Conservation (phyloP, 2,888 invertebrate genomes). For the Pristionchus fissidentatus region DNA sequence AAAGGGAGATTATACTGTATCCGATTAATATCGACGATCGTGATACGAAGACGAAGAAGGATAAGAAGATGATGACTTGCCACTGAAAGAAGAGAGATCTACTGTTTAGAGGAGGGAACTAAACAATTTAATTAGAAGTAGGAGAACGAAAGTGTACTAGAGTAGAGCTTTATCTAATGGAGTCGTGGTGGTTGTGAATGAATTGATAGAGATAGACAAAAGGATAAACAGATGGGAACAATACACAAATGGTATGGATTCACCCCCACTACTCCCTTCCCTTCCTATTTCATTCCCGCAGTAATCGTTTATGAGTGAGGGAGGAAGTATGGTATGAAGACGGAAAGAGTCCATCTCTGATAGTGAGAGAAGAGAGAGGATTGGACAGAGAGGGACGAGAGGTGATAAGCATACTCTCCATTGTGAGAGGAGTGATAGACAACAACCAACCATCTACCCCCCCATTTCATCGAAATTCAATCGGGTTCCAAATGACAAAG, state of each 20-base stretch:
- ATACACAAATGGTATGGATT: neutral
- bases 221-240: neutral
- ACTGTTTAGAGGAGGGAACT: neutral
- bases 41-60: conserved; percentile 24
- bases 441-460: neutral
- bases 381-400: neutral
- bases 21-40: conserved; percentile 29
- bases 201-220: neutral
- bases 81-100: conserved; percentile 31
- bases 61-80: conserved; percentile 40
- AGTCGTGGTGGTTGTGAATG: no score
- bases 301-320: neutral
- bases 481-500: neutral
- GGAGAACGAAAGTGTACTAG: neutral
- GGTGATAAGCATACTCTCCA: neutral
- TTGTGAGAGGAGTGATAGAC: neutral
- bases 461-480: neutral
- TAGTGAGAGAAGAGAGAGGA: neutral
- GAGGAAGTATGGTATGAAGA: neutral
- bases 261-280: neutral
- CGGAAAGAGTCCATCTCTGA: neutral
- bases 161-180: no score
- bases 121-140: neutral
- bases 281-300: neutral
- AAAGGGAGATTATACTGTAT: neutral